Base-by-base conservation (phyloP, 2,888 invertebrate species). In the Papilio gigon region DNA sequence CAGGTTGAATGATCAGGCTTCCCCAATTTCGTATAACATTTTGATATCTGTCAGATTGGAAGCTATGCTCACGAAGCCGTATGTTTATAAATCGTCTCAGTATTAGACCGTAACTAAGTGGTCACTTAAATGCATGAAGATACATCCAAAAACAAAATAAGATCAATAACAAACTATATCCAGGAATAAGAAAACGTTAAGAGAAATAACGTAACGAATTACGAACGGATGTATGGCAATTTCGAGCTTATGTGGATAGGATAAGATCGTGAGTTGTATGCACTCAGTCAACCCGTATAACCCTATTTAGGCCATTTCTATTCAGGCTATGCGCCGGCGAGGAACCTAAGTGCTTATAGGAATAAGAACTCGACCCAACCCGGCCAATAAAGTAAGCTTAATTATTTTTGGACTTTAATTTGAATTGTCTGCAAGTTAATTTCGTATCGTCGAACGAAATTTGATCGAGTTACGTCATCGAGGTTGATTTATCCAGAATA, bases 271-370 rank as follows among this genome's bases (percentile, higher is more conserved):
- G 88, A 86, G 85, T 73, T 70, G 88, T 86, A 86, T 88, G 80
- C 79, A 76, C 65, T 72, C 72, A 67, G 20, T 68, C 74, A 73
- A 71, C 74, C 74, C 71, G 69, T 70, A 63, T 68, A 74, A 81
- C 76, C 79, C 80, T 78, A 85, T 84, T 81, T 76, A 76, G 77
- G 74, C 79, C 74, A 87, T 90, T 89, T 84, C 85, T 87, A 90
- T 90, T 88, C 89, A 83, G 77, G 72, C 72, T 78, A 73, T 76
- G 82, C 78, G 47, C 67, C 70, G 73, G 77, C 78, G 74, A 74
- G 77, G 77, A 80, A 80, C 82, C 85, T 87, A 84, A 87, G 87
- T 85, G 84, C 84, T 87, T 83, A 85, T 82, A 81, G 82, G 82
- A 83, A 85, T 88, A 86, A 83, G 78, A 78, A 59, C 37, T 56